phyloP scores from a whole-genome alignment of 2,888 invertebrate genomes.

The Drosophila suboccidentalis region DNA sequence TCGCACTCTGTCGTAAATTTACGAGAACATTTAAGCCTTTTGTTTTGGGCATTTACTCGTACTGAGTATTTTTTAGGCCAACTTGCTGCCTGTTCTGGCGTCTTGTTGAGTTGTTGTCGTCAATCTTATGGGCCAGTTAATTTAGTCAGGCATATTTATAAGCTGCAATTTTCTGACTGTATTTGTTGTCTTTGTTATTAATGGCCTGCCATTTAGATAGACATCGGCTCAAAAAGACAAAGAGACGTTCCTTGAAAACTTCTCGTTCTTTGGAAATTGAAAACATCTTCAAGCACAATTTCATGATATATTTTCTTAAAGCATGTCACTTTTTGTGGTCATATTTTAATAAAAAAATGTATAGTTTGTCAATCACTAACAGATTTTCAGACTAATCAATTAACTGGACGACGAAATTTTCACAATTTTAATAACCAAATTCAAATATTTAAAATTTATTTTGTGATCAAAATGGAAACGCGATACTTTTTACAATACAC shows the following conservation, averaged over 20 bases:
- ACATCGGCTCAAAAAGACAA: slow-evolving; percentile 31
- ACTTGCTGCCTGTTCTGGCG: slow-evolving; percentile 18
- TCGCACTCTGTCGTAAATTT: slow-evolving; percentile 44
- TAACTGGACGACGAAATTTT: background rate
- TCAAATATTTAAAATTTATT: background rate
- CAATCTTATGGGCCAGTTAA: slow-evolving; percentile 66
- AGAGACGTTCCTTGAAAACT: slow-evolving; percentile 2
- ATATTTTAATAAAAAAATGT: background rate
- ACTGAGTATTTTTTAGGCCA: slow-evolving; percentile 33
- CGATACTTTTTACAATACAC: slow-evolving; percentile 7
- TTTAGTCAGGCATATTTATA: slow-evolving; percentile 58
- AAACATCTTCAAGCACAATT: slow-evolving; percentile 1
- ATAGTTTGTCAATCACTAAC: background rate
- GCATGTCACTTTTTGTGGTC: background rate
- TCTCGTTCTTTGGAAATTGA: background rate
- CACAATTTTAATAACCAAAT: too few species aligned
- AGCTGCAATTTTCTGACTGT: slow-evolving; percentile 24
- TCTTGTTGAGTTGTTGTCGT: slow-evolving; percentile 49
- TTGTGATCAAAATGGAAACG: slow-evolving; percentile 2
- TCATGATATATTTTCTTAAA: background rate
- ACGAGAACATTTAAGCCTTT: slow-evolving; percentile 54
- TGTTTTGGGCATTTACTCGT: slow-evolving; percentile 39
- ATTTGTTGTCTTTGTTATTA: slow-evolving; percentile 49
- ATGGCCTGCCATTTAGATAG: slow-evolving; percentile 53
- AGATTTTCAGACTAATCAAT: background rate